phyloP scores from a whole-genome alignment of 64 coral and sea anemone genomes.

The Porites australiensis region DNA sequence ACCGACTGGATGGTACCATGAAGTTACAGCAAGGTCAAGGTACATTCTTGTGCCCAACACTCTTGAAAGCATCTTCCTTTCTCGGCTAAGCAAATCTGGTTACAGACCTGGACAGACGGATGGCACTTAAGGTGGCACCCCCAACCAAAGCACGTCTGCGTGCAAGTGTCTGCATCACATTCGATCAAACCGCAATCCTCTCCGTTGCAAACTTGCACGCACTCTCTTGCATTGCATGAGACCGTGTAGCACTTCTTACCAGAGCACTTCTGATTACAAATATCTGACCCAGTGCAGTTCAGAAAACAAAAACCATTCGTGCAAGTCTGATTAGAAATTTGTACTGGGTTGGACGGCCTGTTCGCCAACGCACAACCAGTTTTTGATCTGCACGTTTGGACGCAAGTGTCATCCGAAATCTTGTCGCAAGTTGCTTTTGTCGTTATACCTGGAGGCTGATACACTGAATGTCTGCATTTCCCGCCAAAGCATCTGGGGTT shows the following conservation, averaged over 20 bases:
- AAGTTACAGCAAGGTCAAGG: neutral
- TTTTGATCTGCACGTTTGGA: neutral
- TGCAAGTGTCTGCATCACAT: conserved; percentile 83
- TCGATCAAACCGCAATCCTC: conserved; percentile 83
- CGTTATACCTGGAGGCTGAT: conserved; percentile 24
- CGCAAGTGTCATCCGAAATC: conserved; percentile 4
- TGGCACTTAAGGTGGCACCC: conserved; percentile 86
- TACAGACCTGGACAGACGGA: conserved; percentile 58
- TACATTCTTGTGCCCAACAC: conserved; percentile 42
- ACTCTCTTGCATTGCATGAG: conserved; percentile 74
- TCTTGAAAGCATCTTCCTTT: conserved; percentile 40
- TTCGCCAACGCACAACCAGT: conserved; percentile 22
- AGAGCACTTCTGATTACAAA: conserved; percentile 58
- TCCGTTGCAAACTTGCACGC: conserved; percentile 71
- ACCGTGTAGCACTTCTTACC: conserved; percentile 55
- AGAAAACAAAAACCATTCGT: conserved; percentile 40
- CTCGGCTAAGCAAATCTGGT: conserved; percentile 67
- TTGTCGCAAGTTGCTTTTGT: conserved; percentile 2
- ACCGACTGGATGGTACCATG: no score
- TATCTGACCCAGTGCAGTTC: conserved; percentile 48
- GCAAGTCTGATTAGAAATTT: conserved; percentile 79
- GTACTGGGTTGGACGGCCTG: conserved; percentile 61
- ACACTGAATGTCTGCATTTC: conserved; percentile 23
- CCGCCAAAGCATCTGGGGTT: conserved; percentile 41
- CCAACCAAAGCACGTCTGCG: conserved; percentile 61